Conservation (phyloP, 30 jellyfish, hydroid and myxozoan genomes). For the Calvadosia cruxmelitensis region DNA sequence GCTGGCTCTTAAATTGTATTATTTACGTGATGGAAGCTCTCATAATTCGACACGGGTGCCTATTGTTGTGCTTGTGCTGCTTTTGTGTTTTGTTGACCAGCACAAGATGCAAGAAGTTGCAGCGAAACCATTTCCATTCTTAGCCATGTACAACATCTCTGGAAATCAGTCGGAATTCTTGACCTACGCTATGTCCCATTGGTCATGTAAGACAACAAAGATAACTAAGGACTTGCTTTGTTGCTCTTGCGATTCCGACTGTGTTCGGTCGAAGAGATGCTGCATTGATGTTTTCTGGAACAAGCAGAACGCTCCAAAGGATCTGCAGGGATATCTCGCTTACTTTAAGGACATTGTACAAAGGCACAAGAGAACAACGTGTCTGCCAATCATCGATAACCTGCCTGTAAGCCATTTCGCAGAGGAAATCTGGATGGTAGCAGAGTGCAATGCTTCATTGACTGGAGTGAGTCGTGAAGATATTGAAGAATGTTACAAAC, state of each 20-base stretch:
- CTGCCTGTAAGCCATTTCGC: neutral
- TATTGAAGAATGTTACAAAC: neutral
- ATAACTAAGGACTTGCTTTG: too few species aligned
- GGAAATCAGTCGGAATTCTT: too few species aligned
- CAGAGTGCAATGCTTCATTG: neutral
- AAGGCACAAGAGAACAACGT: neutral
- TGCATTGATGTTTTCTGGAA: constrained; percentile 3
- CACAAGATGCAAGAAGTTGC: too few species aligned
- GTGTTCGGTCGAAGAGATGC: neutral
- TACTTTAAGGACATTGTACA: neutral
- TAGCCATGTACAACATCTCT: too few species aligned
- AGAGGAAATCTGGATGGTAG: neutral
- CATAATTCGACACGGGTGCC: too few species aligned
- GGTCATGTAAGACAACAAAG: too few species aligned
- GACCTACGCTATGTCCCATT: too few species aligned
- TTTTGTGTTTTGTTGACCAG: too few species aligned
- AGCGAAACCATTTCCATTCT: too few species aligned
- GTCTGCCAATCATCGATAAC: neutral
- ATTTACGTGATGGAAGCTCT: too few species aligned
- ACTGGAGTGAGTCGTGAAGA: neutral
- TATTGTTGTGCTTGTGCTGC: too few species aligned
- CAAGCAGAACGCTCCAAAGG: neutral
- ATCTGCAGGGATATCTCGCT: neutral
- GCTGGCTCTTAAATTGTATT: too few species aligned
- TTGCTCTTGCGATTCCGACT: neutral